A percentile compares a stretch with the other conserved stretches of the same genome.
phyloP scores from a whole-genome alignment of 2,888 invertebrate species.

The Oscheius sp. region DNA sequence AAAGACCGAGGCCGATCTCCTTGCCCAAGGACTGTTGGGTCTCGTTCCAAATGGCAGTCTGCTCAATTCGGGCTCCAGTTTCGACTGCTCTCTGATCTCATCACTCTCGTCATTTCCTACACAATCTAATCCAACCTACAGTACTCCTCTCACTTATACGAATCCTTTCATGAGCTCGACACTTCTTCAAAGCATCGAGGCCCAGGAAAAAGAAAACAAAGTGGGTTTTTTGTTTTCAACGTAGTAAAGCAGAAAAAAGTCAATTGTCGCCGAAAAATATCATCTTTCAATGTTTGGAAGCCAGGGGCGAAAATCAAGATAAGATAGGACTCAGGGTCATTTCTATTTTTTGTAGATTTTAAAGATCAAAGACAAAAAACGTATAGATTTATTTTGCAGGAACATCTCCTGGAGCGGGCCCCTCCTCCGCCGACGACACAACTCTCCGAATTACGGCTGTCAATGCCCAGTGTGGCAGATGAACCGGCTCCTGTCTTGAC shows the following conservation, averaged over 20 bases:
- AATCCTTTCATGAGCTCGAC: conserved; percentile 34
- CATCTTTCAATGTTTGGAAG: background rate
- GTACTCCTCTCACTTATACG: conserved; percentile 35
- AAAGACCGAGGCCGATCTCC: conserved; percentile 16
- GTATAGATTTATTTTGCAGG: background rate
- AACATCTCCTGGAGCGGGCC: conserved; percentile 8
- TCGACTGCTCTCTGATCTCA: conserved; percentile 28
- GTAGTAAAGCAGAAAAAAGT: background rate
- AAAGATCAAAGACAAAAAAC: background rate
- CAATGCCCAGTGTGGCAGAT: conserved; percentile 20
- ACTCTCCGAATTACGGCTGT: conserved; percentile 46
- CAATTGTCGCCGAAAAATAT: background rate
- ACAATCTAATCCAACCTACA: conserved; percentile 35
- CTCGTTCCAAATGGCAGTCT: conserved; percentile 18
- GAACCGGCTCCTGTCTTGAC: conserved; percentile 28
- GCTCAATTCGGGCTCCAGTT: background rate
- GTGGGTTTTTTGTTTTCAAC: conserved; percentile 16
- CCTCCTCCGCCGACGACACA: conserved; percentile 40
- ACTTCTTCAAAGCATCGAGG: conserved; percentile 2
- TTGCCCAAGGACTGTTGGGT: conserved; percentile 37
- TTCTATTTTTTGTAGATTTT: background rate
- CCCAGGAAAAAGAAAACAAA: conserved; percentile 37
- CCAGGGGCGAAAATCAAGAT: background rate
- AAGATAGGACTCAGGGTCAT: background rate
- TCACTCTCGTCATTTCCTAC: conserved; percentile 36